Evolutionary conservation across 2,113 vertebrate species (phyloP).

Genomic region (Rana temporaria): DNA sequence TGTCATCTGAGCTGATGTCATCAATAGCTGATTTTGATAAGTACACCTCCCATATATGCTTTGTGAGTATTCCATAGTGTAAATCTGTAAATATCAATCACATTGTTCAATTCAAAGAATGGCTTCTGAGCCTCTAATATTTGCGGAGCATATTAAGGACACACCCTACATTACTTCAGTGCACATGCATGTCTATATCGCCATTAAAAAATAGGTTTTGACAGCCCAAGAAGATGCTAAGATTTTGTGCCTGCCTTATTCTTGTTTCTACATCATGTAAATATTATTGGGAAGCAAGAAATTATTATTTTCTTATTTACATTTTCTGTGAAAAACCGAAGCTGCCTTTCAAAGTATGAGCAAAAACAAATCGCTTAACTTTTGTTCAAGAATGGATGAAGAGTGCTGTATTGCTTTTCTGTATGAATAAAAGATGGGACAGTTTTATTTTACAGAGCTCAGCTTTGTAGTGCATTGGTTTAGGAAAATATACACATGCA

Average conservation of each 20-base stretch:
- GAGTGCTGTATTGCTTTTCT: constrained; percentile 14
- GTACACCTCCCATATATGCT: too few species aligned
- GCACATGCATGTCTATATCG: too few species aligned
- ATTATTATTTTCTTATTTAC: constrained; percentile 30
- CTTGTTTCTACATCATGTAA: constrained; percentile 30
- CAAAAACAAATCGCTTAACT: constrained; percentile 16
- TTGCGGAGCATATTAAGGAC: too few species aligned
- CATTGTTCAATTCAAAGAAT: too few species aligned
- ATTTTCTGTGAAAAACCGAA: not conserved
- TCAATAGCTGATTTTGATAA: too few species aligned
- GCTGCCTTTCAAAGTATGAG: not conserved
- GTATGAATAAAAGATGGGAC: constrained; percentile 5
- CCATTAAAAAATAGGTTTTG: not conserved
- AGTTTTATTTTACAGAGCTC: not conserved
- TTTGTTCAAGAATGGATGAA: not conserved
- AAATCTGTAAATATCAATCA: too few species aligned
- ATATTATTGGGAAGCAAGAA: constrained; percentile 1
- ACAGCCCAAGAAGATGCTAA: constrained; percentile 1
- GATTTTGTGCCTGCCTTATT: not conserved
- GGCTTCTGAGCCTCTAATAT: too few species aligned
- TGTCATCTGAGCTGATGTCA: too few species aligned
- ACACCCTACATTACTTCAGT: too few species aligned
- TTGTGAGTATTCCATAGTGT: too few species aligned
- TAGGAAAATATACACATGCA: too few species aligned
- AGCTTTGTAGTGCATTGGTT: too few species aligned